phyloP scores from a whole-genome alignment of 1,140 invertebrate species.

The Chlorops oryzae region DNA sequence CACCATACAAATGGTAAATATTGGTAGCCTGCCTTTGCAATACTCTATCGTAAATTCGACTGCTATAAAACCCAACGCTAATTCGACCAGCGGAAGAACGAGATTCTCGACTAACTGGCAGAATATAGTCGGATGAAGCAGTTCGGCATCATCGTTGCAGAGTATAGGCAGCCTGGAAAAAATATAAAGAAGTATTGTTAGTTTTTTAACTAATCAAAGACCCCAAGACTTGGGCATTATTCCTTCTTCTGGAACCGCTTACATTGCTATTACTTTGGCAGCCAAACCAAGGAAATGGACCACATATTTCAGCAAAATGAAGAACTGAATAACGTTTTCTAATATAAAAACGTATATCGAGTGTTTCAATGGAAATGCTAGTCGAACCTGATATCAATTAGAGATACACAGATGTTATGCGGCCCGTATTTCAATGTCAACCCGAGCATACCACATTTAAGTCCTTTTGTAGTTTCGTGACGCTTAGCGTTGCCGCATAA shows the following conservation, averaged over 20 bases:
- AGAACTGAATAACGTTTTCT: conserved; percentile 6
- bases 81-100: conserved; percentile 26
- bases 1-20: no score
- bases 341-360: no score
- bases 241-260: conserved; percentile 17
- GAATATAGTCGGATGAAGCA: conserved; percentile 33
- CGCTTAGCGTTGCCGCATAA: conserved; percentile 28
- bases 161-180: conserved; percentile 33
- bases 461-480: conserved; percentile 23
- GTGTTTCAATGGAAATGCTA: no score
- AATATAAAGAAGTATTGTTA: no score
- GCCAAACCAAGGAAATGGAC: conserved; percentile 28
- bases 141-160: conserved; percentile 26
- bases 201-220: not conserved
- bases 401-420: no score
- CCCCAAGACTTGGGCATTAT: no score
- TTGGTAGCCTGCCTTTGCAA: no score
- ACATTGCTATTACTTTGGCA: conserved; percentile 37
- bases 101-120: conserved; percentile 31
- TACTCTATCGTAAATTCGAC: no score
- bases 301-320: conserved; percentile 16
- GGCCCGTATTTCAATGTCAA: no score
- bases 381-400: no score
- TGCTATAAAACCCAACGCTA: conserved; percentile 25
- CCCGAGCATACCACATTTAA: conserved; percentile 18